These are phyloP conservation scores for Cephus spinipes DNA, from an alignment of 2,888 invertebrate species.

Conservation along the genomic window DNA sequence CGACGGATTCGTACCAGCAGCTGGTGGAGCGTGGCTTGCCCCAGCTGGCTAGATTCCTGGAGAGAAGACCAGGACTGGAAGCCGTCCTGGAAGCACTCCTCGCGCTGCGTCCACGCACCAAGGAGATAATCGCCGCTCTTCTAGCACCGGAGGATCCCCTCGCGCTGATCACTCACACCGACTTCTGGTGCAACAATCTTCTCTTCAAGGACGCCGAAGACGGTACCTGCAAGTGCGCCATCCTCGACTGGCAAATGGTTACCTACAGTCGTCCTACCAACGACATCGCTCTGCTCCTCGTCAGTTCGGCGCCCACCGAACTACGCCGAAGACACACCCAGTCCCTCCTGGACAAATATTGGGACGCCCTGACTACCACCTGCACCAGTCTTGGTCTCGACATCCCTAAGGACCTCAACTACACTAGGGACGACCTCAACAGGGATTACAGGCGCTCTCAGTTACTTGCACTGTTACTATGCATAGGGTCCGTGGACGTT, in stretches of 20 bases:
- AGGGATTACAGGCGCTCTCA: constrained; percentile 76
- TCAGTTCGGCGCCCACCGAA: constrained; percentile 80
- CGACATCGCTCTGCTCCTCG: constrained; percentile 79
- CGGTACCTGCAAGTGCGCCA: constrained; percentile 72
- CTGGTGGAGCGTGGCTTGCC: constrained; percentile 82
- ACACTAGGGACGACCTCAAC: constrained; percentile 69
- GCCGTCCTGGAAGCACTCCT: constrained; percentile 73
- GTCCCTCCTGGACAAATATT: constrained; percentile 77
- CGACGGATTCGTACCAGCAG: constrained; percentile 84
- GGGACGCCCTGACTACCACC: constrained; percentile 73
- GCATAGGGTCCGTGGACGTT: constrained; percentile 85
- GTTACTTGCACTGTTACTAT: constrained; percentile 79
- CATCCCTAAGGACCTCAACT: constrained; percentile 69
- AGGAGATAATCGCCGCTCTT: constrained; percentile 78
- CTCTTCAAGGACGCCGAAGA: constrained; percentile 70
- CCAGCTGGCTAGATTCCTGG: constrained; percentile 79
- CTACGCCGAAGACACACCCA: constrained; percentile 75
- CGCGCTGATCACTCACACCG: constrained; percentile 83
- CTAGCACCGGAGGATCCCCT: constrained; percentile 79
- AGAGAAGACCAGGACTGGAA: constrained; percentile 74
- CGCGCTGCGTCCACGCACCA: constrained; percentile 74
- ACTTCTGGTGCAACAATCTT: constrained; percentile 87
- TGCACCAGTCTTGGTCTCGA: constrained; percentile 74
- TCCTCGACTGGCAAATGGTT: constrained; percentile 89
- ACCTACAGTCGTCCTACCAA: constrained; percentile 83